Base-by-base conservation (phyloP, 30 jellyfish, hydroid and myxozoan species). In the Aurelia sp. region DNA sequence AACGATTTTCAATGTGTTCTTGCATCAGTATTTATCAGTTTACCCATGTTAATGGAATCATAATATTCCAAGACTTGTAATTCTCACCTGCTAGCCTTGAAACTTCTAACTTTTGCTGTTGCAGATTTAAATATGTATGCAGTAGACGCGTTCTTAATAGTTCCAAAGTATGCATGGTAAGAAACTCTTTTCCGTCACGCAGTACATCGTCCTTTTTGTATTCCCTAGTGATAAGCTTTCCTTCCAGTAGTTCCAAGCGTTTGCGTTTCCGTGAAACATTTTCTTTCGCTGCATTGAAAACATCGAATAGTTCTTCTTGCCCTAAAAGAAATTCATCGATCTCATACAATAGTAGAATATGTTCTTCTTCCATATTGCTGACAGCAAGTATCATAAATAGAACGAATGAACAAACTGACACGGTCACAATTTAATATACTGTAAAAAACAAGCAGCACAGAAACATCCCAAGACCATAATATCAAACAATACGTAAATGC, bases 151-250 rank as follows among this genome's bases (percentile, higher is more conserved):
- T 57, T 13, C 67, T 57, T 57, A 57, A 19, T 13, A 57, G 8
- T 13, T 57, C 67, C 67, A 57, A 57, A 2, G 67, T 57, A 57
- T 57, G 22, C 67, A 3, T 8, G 19, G 67, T 57, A 4, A 57
- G 67, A 8, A 57, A 57, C 67, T 57, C 67, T 19, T 57, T 57
- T 3, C 67, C 67, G 8, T 57, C 67, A 57, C 67, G 67, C 67
- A 57, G 22, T 57, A 8, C 67, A 8, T 57, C 67, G 3, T 3
- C 22, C 22, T 57, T 19, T 57, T 8, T 57, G 67, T 57, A 57
- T 4, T 57, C 67, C 5, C 67, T 13, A 57, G 67, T 57, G 10
- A 57, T 8, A 16, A 57, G 22, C 9, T 57, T 57, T 19, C 10
- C 67, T 8, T 19, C 22, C 4, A 57, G 67, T 8, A 3, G 67